Evolutionary conservation across 2,888 invertebrate genomes (phyloP), one percentile per base, ranked within the genome.

Genomic region (Stegophylla sp.): DNA sequence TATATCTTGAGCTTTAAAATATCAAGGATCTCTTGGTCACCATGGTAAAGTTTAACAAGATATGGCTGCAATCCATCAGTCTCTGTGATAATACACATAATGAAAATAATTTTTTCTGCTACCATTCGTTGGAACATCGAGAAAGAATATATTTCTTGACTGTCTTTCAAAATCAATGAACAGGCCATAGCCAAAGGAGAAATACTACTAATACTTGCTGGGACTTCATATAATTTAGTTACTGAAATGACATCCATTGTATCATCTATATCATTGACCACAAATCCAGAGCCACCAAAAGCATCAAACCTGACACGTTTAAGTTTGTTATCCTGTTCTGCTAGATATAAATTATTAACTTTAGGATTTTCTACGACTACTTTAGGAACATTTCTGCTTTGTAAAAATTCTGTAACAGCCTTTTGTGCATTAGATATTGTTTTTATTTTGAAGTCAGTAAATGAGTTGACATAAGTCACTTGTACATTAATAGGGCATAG

Each of bases 61-160:
- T 79, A 61, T 23, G 61, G 71, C 34, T 3, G 1, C 61, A 3
- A 13, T 23, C 61, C 61, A 51, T 71, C 51, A 51, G 17, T 41
- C 3, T 79, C 79, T 51, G 51, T 71, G 4, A 79, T 71, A 5
- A 79, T 79, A 26, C 79, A 79, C 71, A 71, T 63, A 41, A 48
- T 41, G 10, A 79, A 79, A 2, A 41, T 34, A 17, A 34, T 7
- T 23, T 61, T 71, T 9, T 15, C 5, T n/a, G 56, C 45, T 17
- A 51, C 59, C 1, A 71, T 48, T 7, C 23, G 48, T 34, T 71
- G 5, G 20, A 79, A 79, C 1, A 4, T 71, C 4, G 12, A n/a
- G 10, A 71, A 41, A 20, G 26, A 71, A 71, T 79, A 79, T 1
- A 13, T 69, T 28, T 79, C 34, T 34, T 51, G 26, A 12, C 48